Evolutionary conservation across 2,888 invertebrate species (phyloP), one percentile per base, ranked within the genome.

Genomic region (Masnerella sp.): DNA sequence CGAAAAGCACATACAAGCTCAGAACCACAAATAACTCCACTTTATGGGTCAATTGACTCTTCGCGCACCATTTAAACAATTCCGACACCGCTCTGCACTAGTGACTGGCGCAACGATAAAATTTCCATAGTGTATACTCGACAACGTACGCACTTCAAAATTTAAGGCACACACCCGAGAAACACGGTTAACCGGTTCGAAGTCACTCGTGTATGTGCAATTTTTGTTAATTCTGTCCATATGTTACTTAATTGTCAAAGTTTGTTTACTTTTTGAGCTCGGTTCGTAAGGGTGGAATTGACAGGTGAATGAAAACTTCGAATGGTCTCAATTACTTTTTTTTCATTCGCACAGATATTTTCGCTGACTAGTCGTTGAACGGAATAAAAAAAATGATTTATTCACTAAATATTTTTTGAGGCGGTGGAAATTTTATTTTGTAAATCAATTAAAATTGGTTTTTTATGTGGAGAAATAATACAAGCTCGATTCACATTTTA

Each of bases 61-160:
- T 78, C 73, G 75, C 52, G 74, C 51, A 61, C 74, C 77, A 74
- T 79, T 79, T 77, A 77, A 79, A 78, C 78, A 77, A 76, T 77
- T 74, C 65, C 58, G 62, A 75, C 67, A 47, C 36, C 54, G 56
- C 71, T 71, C 42, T 58, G 58, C 40, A 45, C 45, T 59, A 51
- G 43, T 45, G 61, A 51, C 59, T 51, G 22, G 30, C 15, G 51
- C 20, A 51, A 56, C 62, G 30, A 49, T 56, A 56, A 73, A 73
- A 73, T 62, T 62, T 73, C 51, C 62, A 62, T 73, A 68, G 62
- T 43, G 54, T 43, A 68, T 42, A 52, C 54, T 54, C 67, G 36
- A 56, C 67, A 65, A 18, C 25, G 18, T 36, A 56, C 47, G 56
- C 61, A 59, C 67, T 73, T 68, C 40, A 73, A 61, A 54, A 61